Conservation (phyloP, 2,888 invertebrate genomes). For the Orchestes rusci region DNA sequence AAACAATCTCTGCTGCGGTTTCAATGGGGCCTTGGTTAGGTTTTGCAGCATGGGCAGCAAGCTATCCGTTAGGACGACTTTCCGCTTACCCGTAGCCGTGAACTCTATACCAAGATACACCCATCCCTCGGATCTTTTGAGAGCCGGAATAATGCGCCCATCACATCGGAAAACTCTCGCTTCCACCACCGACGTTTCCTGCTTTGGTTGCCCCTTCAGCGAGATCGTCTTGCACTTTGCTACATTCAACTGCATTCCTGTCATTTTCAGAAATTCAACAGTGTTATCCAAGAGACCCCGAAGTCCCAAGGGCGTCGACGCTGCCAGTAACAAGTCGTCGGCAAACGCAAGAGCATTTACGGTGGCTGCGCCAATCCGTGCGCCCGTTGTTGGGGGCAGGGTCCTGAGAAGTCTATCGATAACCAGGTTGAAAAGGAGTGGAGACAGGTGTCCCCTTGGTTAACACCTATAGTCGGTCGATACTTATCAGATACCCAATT, state of each 20-base stretch:
- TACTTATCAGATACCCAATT: background rate
- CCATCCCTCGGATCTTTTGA: background rate
- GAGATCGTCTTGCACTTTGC: constrained; percentile 2
- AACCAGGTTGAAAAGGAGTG: constrained; percentile 29
- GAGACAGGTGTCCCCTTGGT: constrained; percentile 42
- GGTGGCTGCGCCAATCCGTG: background rate
- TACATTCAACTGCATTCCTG: constrained; percentile 4
- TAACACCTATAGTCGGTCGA: constrained; percentile 32
- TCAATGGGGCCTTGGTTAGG: constrained; percentile 4
- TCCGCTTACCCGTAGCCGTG: background rate
- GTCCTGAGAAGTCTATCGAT: constrained; percentile 28
- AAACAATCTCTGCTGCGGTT: constrained; percentile 7
- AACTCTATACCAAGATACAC: background rate
- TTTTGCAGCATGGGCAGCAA: background rate
- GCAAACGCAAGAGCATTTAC: constrained; percentile 6
- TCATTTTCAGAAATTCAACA: background rate
- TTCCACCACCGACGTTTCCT: constrained; percentile 2
- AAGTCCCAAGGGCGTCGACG: constrained; percentile 1
- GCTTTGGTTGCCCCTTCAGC: constrained; percentile 6
- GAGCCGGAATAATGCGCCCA: background rate
- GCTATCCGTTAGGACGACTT: background rate
- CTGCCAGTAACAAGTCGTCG: constrained; percentile 5
- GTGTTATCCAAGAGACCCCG: background rate
- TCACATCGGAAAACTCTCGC: background rate
- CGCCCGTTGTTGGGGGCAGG: background rate